Evolutionary conservation across 2,888 invertebrate genomes (phyloP).

Genomic region (Galerucella calmariensis): DNA sequence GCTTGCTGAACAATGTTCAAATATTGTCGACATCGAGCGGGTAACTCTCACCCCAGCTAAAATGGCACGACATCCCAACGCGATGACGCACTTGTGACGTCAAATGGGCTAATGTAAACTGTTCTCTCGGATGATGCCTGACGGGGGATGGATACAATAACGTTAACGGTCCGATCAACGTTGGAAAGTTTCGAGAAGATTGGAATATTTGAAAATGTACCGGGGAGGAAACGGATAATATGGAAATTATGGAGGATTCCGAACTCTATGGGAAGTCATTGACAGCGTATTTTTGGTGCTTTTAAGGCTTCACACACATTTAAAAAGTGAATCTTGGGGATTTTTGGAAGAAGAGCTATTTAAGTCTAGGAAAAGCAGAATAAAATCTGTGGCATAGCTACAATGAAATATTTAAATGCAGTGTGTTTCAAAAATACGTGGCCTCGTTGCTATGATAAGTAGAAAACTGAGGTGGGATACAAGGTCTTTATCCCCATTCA

Average conservation of each 20-base stretch:
- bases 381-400: too few relatives aligned
- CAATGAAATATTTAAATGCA: too few relatives aligned
- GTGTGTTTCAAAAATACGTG: too few relatives aligned
- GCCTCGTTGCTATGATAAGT: too few relatives aligned
- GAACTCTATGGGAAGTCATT: not conserved
- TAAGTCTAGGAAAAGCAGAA: too few relatives aligned
- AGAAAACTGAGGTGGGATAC: too few relatives aligned
- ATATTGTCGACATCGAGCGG: conserved; percentile 8
- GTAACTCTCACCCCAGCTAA: not conserved
- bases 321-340: not conserved
- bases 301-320: not conserved
- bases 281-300: not conserved
- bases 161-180: conserved; percentile 18
- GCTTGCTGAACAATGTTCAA: conserved; percentile 1
- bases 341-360: too few relatives aligned
- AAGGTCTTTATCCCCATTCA: too few relatives aligned
- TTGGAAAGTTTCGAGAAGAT: conserved; percentile 15
- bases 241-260: not conserved
- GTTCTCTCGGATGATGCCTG: not conserved
- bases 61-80: not conserved
- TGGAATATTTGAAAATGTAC: conserved; percentile 13
- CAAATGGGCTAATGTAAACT: conserved; percentile 15
- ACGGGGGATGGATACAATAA: conserved; percentile 12
- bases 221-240: not conserved
- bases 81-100: conserved; percentile 23